Base-by-base conservation (phyloP, 2,113 vertebrate species). In the Atlantisia rogersi region DNA sequence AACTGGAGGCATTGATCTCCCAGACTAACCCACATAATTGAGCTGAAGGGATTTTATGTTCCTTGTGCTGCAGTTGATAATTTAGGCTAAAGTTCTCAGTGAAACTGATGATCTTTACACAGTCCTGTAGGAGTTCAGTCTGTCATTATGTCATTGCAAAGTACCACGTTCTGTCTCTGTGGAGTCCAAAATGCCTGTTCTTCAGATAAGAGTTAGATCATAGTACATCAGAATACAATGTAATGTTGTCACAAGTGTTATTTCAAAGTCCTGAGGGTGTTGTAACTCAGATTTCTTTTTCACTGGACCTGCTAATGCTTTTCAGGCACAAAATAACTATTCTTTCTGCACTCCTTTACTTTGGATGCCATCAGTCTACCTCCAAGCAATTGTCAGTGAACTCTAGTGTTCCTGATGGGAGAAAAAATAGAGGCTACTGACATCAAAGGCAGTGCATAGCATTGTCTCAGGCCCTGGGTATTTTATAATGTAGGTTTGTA, bases 111-210 rank as follows among this genome's bases (percentile, higher is more conserved):
- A 94, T 79, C 32, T 75, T 92, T 82, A 71, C 39, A 35, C 29
- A 59, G 48, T 44, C 42, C 70, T 73, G 24, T 42, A 76, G 68
- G 58, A 58, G 42, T 67, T 46, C 28, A 62, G 46, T 79, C 62
- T 59, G 63, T 90, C 88, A 76, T 78, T 76, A 52, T 84, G 74
- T n/a, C 82, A 60, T 70, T 69, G 35, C 46, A 53, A 60, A 81
- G 80, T 59, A 83, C 74, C 52, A 55, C 6, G 3, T 59, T 78
- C 52, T 70, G 26, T 59, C 86, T 92, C 67, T 46, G 58, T 91
- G 59, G 80, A 96, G 74, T 56, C 76, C 64, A 89, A 92, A 79
- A 86, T 53, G 55, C 37, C 79, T 92, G 55, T 37, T 96, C 82
- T 76, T 70, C 74, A 86, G 58, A 55, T 59, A 60, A 65, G 37